Percentiles rank a stretch among this genome's conserved stretches.
These are phyloP conservation scores for Danio albolineatus DNA, from an alignment of 2,797 vertebrate genomes.

Conservation along the genomic window DNA sequence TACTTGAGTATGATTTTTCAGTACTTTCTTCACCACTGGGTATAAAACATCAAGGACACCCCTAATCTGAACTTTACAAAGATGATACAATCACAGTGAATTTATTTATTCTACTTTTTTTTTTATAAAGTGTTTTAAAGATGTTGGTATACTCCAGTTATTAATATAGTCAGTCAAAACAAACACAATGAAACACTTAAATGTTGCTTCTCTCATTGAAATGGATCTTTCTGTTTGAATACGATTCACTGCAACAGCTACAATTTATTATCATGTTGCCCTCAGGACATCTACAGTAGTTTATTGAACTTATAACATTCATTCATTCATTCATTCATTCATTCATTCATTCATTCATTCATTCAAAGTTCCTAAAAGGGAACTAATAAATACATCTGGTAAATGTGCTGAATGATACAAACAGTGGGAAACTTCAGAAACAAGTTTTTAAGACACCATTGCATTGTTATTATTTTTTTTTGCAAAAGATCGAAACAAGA, in stretches of 20 bases:
- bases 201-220: neutral
- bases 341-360: too few species aligned
- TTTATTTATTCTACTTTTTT: too few species aligned
- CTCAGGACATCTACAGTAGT: conserved; percentile 7
- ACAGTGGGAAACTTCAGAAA: neutral
- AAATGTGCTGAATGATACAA: neutral
- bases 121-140: neutral
- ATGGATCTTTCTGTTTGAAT: neutral
- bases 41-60: too few species aligned
- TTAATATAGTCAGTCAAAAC: neutral
- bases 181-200: neutral
- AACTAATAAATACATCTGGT: neutral
- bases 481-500: neutral
- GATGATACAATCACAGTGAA: too few species aligned
- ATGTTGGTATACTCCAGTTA: neutral
- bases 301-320: conserved; percentile 27
- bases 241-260: neutral
- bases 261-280: conserved; percentile 11
- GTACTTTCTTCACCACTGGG: too few species aligned
- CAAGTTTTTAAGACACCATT: neutral
- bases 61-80: too few species aligned
- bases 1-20: too few species aligned
- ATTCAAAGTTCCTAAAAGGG: too few species aligned
- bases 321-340: too few species aligned
- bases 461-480: neutral